phyloP scores from a whole-genome alignment of 2,113 vertebrate species.

The Lepisosteus osseus region DNA sequence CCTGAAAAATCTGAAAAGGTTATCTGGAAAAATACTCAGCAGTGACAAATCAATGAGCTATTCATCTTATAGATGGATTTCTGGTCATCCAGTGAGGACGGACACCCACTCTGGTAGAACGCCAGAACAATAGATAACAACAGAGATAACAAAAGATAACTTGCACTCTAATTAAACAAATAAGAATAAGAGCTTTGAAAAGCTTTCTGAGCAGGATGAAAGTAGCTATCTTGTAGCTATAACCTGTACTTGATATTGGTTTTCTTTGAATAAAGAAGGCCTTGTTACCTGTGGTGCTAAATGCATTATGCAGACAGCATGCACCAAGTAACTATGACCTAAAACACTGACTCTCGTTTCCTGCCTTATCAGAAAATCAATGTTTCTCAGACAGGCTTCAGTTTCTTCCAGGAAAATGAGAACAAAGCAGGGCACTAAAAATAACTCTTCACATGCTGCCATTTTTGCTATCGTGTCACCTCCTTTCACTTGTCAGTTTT shows the following conservation, averaged over 20 bases:
- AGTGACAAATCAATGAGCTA: no score
- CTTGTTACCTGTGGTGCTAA: not conserved
- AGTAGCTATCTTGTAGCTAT: constrained; percentile 27
- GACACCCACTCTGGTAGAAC: no score
- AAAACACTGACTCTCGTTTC: not conserved
- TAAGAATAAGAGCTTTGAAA: not conserved
- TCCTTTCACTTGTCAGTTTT: not conserved
- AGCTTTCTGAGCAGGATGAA: constrained; percentile 32
- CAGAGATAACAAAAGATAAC: no score
- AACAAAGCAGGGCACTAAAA: constrained; percentile 9
- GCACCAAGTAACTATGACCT: not conserved
- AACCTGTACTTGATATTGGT: not conserved
- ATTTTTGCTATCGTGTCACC: not conserved
- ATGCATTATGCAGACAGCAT: not conserved
- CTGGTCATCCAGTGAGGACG: no score
- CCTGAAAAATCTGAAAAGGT: no score
- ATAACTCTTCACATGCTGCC: not conserved
- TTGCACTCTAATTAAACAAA: not conserved
- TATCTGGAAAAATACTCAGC: no score
- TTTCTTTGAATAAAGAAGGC: not conserved
- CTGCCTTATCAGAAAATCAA: not conserved
- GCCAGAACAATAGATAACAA: no score
- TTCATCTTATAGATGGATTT: no score
- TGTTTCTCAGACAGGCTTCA: not conserved
- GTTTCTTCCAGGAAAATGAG: constrained; percentile 1